These are phyloP conservation scores for Notodonta dromedarius DNA, from an alignment of 2,888 invertebrate genomes.

Conservation along the genomic window DNA sequence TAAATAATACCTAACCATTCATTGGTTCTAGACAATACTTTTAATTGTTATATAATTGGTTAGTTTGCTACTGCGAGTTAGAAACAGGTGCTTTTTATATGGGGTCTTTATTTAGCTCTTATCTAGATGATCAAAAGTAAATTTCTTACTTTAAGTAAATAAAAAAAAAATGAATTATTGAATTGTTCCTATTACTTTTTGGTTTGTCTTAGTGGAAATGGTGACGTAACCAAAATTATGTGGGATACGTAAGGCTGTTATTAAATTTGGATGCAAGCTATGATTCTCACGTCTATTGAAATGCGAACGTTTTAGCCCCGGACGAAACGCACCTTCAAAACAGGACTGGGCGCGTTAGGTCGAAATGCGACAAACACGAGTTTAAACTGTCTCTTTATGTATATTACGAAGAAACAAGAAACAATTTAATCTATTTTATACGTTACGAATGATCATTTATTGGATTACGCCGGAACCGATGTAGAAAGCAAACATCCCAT, in stretches of 20 bases:
- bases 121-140: conserved; percentile 7
- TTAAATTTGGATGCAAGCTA: too few relatives aligned
- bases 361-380: too few relatives aligned
- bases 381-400: too few relatives aligned
- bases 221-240: not conserved
- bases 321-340: too few relatives aligned
- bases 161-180: not conserved
- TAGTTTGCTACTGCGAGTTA: not conserved
- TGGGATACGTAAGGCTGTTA: too few relatives aligned
- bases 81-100: not conserved
- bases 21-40: conserved; percentile 13
- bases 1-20: not conserved
- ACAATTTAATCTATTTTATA: too few relatives aligned
- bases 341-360: too few relatives aligned
- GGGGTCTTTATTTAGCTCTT: not conserved
- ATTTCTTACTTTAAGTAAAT: not conserved
- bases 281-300: too few relatives aligned
- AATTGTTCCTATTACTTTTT: not conserved
- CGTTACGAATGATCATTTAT: not conserved
- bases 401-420: too few relatives aligned
- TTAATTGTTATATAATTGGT: conserved; percentile 16
- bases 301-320: too few relatives aligned
- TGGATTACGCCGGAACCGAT: not conserved
- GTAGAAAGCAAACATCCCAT: not conserved
- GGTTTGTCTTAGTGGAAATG: not conserved